Conservation (phyloP, 2,797 vertebrate species). For the Lepilemur ruficaudatus region DNA sequence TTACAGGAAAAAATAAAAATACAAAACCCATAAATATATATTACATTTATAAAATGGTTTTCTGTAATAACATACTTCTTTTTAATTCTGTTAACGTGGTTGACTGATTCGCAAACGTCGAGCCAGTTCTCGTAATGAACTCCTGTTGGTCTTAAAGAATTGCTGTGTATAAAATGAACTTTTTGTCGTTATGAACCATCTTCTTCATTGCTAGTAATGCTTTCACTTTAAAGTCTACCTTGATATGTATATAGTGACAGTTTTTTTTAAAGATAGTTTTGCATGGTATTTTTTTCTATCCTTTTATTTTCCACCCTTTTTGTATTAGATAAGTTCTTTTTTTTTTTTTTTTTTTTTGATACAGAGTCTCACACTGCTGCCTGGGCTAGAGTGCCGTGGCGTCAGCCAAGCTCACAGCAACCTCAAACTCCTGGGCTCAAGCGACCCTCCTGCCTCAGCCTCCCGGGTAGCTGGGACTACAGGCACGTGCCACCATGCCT, state of each 20-base stretch:
- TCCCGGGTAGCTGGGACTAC: too few relatives aligned
- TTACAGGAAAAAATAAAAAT: neutral
- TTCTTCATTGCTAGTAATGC: neutral
- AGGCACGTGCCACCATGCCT: too few relatives aligned
- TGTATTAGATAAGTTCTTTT: neutral
- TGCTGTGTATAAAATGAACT: neutral
- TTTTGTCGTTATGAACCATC: neutral
- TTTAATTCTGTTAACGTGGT: slow-evolving; percentile 9
- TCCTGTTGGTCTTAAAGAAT: slow-evolving; percentile 1
- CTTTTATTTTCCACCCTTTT: neutral
- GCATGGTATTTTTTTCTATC: neutral
- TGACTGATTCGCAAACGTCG: neutral
- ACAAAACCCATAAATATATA: neutral
- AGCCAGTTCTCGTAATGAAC: neutral
- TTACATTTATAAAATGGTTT: slow-evolving; percentile 24
- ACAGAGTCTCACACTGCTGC: too few relatives aligned
- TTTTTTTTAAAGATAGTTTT: neutral
- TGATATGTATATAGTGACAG: neutral
- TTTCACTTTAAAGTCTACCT: slow-evolving; percentile 41
- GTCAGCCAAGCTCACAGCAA: too few relatives aligned
- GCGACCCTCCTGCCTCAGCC: too few relatives aligned
- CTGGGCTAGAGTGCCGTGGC: too few relatives aligned
- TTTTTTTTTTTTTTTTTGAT: too few relatives aligned
- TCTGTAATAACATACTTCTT: neutral
- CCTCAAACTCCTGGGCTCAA: too few relatives aligned